Percentiles rank a stretch among this genome's conserved stretches.
These are phyloP conservation scores for Temnothorax rugatulus DNA, from an alignment of 2,888 invertebrate species.

Conservation along the genomic window DNA sequence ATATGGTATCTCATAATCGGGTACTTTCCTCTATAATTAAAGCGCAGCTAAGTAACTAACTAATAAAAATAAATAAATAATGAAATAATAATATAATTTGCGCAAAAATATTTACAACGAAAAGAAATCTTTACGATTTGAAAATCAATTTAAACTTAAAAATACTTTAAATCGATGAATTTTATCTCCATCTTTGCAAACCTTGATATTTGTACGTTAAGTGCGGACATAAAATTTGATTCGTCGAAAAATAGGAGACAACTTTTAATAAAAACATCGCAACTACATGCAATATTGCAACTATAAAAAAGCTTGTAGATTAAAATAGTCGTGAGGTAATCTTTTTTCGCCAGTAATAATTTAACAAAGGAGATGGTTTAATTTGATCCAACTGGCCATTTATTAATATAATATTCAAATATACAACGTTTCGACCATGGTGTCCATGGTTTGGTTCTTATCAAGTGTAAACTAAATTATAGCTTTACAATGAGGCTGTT, in stretches of 20 bases:
- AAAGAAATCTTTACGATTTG: constrained; percentile 41
- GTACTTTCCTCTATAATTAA: too few relatives aligned
- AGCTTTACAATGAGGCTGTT: too few relatives aligned
- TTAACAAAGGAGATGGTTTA: too few relatives aligned
- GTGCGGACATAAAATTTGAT: constrained; percentile 67
- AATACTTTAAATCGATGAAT: constrained; percentile 59
- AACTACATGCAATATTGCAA: constrained; percentile 46
- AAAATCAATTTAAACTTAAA: constrained; percentile 56
- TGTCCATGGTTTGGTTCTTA: too few relatives aligned
- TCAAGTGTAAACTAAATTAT: too few relatives aligned
- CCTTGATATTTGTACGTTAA: constrained; percentile 58
- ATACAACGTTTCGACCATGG: too few relatives aligned
- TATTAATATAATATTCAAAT: too few relatives aligned
- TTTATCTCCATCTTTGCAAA: constrained; percentile 52
- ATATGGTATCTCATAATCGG: too few relatives aligned
- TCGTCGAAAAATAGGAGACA: constrained; percentile 46
- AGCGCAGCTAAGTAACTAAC: neutral
- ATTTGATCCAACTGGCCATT: too few relatives aligned
- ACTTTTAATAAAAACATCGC: constrained; percentile 66
- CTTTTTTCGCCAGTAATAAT: too few relatives aligned
- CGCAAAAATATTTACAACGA: neutral
- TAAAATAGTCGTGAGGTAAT: too few relatives aligned
- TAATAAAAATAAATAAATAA: constrained; percentile 1
- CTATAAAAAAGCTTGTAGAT: constrained; percentile 27
- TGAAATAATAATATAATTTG: neutral